These are phyloP conservation scores for Cryptoblepharus egeriae DNA, from an alignment of 2,797 vertebrate species.

Conservation along the genomic window DNA sequence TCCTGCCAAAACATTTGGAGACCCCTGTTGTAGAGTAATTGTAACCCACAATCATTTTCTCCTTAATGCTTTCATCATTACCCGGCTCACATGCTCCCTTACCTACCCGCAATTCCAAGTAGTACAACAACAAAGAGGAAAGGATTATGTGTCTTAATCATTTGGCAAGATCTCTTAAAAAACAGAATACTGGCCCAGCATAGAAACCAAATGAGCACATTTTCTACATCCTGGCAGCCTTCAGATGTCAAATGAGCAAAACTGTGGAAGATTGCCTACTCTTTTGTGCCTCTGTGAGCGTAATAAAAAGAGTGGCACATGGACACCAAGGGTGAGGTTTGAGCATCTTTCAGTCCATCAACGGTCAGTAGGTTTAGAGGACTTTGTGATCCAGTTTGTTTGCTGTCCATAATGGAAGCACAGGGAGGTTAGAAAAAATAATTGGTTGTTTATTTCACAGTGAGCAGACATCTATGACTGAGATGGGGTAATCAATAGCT, in stretches of 20 bases:
- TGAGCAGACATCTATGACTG: not conserved
- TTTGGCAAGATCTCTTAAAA: not conserved
- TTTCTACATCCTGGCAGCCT: not conserved
- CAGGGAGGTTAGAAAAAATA: not conserved
- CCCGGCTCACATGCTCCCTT: no score
- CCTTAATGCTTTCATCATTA: no score
- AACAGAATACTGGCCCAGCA: not conserved
- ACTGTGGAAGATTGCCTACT: not conserved
- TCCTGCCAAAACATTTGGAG: no score
- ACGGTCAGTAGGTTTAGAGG: not conserved
- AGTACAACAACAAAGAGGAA: no score
- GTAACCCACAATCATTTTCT: no score
- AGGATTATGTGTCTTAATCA: not conserved
- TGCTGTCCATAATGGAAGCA: not conserved
- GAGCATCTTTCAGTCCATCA: not conserved
- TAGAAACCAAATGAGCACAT: not conserved
- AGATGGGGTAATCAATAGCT: not conserved
- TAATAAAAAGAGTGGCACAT: not conserved
- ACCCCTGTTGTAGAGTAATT: no score
- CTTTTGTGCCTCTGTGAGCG: not conserved
- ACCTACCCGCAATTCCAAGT: no score
- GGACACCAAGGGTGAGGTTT: not conserved
- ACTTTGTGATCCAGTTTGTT: not conserved
- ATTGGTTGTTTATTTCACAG: not conserved
- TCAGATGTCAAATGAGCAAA: not conserved